phyloP scores from a whole-genome alignment of 37 sponge, comb jelly and placozoan species.

The Mnemiopsis leidyi region DNA sequence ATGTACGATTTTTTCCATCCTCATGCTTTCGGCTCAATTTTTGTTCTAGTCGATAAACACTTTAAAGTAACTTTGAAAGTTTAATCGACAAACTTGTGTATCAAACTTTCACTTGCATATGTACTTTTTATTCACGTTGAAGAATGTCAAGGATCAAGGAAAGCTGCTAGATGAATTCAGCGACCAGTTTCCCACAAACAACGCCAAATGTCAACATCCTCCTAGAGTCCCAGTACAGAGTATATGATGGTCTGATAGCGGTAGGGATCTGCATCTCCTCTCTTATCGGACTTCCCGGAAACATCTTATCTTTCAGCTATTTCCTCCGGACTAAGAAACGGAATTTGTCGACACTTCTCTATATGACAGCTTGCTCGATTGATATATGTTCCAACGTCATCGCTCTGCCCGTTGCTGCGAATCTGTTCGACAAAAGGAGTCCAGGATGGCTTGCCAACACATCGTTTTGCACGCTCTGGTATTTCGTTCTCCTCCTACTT shows the following conservation, averaged over 20 bases:
- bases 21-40: no score
- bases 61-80: no score
- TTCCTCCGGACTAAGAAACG: conserved; percentile 30
- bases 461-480: not conserved
- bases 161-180: no score
- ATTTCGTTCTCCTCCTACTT: not conserved
- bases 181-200: not conserved
- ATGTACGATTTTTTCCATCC: no score
- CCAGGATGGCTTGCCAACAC: not conserved
- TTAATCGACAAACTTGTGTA: no score
- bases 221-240: not conserved
- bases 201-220: not conserved
- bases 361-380: not conserved
- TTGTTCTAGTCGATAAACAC: no score
- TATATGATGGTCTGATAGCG: conserved; percentile 1
- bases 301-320: not conserved
- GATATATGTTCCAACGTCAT: not conserved
- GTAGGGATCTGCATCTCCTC: not conserved
- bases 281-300: conserved; percentile 1
- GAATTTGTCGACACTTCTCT: conserved; percentile 2
- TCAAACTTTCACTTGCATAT: no score
- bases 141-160: no score
- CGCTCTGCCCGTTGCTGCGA: not conserved
- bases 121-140: no score
- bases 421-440: not conserved